These are phyloP conservation scores for Atrichornis clamosus DNA, from an alignment of 2,113 vertebrate genomes.

Conservation along the genomic window DNA sequence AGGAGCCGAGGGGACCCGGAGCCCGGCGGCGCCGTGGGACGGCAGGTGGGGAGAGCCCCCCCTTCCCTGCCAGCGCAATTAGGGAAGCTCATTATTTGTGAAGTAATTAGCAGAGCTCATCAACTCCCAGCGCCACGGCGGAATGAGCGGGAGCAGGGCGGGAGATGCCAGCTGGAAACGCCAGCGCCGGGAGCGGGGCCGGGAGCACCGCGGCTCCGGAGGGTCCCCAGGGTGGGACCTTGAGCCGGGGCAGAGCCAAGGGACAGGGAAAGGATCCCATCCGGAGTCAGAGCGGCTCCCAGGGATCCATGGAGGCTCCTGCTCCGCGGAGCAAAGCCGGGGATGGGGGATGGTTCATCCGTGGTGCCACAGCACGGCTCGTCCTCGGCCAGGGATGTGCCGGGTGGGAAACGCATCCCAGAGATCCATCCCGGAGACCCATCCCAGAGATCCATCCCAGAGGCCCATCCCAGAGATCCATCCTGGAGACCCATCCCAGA, in stretches of 20 bases:
- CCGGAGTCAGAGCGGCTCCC: no score
- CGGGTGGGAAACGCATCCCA: not conserved
- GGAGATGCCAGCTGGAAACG: not conserved
- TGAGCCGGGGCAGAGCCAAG: not conserved
- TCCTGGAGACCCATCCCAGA: not conserved
- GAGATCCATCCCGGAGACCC: not conserved
- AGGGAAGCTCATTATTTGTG: not conserved
- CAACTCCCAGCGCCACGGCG: not conserved
- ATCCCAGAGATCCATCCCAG: not conserved
- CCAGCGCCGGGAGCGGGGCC: not conserved
- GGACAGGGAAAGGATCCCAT: rapidly evolving
- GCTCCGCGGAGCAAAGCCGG: not conserved
- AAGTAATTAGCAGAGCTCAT: constrained; percentile 32
- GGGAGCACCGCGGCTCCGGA: not conserved
- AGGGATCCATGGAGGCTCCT: not conserved
- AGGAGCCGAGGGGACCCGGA: not conserved
- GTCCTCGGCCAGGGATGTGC: not conserved
- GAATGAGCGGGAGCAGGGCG: not conserved
- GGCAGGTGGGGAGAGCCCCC: not conserved
- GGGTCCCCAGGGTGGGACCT: not conserved
- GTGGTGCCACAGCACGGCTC: rapidly evolving
- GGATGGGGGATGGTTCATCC: rapidly evolving
- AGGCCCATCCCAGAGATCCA: not conserved
- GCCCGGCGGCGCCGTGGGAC: rapidly evolving
- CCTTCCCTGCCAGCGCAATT: not conserved